Base-by-base conservation (phyloP, 1,140 invertebrate species). In the Phymastichus coffea region DNA sequence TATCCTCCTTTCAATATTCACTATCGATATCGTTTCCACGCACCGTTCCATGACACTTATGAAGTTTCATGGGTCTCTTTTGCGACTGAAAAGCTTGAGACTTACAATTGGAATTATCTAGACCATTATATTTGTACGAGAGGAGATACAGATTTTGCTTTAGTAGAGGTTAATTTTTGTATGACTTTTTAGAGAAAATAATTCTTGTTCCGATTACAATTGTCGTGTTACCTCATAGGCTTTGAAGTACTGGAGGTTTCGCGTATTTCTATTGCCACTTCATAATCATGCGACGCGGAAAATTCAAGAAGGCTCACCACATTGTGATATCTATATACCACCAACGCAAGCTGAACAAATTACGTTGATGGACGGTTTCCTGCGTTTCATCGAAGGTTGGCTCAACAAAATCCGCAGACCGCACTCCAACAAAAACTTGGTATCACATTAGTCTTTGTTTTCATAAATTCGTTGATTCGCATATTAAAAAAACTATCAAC, bases 81-180 rank as follows among this genome's bases (percentile, higher is more conserved):
- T 75, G 91, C 88, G 10, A 95, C 94, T 1, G 94, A 98, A 77
- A 94, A 95, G 70, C 78, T 98, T 20, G 95, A 98, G 80, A 95
- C 91, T 70, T 98, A 94, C 70, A 97, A 97, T 77, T 99, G 96
- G 96, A 98, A 98, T 81, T 95, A 95, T 77, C 84, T 98, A 77
- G 95, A 98, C 79, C 91, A 97, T 75, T 98, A 98, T 73, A 94
- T 98, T 57, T 97, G 94, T 73, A 94, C 92, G 1, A 81, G 92
- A 44, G 94, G 95, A 6, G 94, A 97, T 74, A 91, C 88, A 0
- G 94, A 96, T 72, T 95, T 93, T 78, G 81, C 87, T 23, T 81
- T 97, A 19, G 87, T 88, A 63, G 93, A 95, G 82, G 91, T 93
- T 73, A 72, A 56, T 59, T 49, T 60, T 23, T 55, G n/a, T n/a